These are phyloP conservation scores for Drosophila dunni DNA, from an alignment of 1,140 invertebrate genomes.

Conservation along the genomic window DNA sequence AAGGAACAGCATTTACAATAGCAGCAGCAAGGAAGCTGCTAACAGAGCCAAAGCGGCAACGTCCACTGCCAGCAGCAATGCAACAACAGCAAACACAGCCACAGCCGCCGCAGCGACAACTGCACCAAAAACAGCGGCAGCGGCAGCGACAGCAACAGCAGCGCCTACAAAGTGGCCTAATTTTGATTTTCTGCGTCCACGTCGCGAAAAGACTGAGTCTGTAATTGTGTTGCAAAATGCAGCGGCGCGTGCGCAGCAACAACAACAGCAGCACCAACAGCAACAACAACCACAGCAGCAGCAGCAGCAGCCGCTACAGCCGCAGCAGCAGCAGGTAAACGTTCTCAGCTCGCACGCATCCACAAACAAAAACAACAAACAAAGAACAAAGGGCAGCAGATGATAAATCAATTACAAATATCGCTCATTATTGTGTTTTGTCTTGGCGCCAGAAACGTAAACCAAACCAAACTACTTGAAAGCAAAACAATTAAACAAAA, in stretches of 20 bases:
- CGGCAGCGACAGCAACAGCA: slow-evolving; percentile 17
- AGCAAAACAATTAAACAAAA: slow-evolving; percentile 44
- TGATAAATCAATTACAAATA: slow-evolving; percentile 43
- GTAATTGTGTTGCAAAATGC: slow-evolving; percentile 90
- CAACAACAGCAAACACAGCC: slow-evolving; percentile 12
- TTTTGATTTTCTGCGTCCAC: slow-evolving; percentile 86
- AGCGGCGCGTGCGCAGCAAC: slow-evolving; percentile 85
- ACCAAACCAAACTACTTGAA: slow-evolving; percentile 78
- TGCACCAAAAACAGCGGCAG: slow-evolving; percentile 20
- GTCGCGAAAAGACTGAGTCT: slow-evolving; percentile 94
- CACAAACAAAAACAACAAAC: slow-evolving; percentile 46
- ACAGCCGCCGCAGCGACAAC: slow-evolving; percentile 27
- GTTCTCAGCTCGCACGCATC: slow-evolving; percentile 74
- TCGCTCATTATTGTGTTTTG: slow-evolving; percentile 76
- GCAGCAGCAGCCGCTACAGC: slow-evolving; percentile 82
- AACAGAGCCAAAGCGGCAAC: slow-evolving; percentile 28
- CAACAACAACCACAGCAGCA: slow-evolving; percentile 47
- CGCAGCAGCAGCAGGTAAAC: slow-evolving; percentile 84
- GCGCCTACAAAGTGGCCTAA: slow-evolving; percentile 65
- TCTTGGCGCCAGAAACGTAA: slow-evolving; percentile 78
- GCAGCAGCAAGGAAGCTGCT: slow-evolving; percentile 29
- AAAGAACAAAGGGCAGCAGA: slow-evolving; percentile 50
- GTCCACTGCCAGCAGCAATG: slow-evolving; percentile 26
- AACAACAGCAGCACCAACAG: slow-evolving; percentile 76
- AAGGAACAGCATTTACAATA: slow-evolving; percentile 86